A percentile compares a stretch with the other conserved stretches of the same genome.
These are phyloP conservation scores for Oreortyx pictus DNA, from an alignment of 2,797 vertebrate genomes.

Conservation along the genomic window DNA sequence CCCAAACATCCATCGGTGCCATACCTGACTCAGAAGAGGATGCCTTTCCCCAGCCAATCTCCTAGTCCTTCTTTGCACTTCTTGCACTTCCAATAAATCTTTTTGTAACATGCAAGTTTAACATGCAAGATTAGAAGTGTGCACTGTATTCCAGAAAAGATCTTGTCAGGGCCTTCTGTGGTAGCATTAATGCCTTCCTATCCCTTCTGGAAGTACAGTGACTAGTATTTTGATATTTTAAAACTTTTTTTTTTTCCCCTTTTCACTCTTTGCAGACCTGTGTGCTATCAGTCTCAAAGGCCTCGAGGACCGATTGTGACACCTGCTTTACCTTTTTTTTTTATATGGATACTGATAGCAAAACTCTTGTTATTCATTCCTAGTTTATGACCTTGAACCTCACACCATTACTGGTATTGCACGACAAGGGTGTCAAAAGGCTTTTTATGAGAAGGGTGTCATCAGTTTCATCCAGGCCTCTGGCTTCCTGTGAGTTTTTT, in stretches of 20 bases:
- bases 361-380: not conserved
- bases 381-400: constrained; percentile 7
- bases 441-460: constrained; percentile 9
- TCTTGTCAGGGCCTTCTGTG: not conserved
- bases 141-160: not conserved
- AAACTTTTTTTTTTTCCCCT: not conserved
- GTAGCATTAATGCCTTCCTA: not conserved
- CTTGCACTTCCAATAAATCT: not conserved
- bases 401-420: not conserved
- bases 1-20: not conserved
- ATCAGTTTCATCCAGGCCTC: not conserved
- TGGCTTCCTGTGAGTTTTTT: not conserved
- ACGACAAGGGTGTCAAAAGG: not conserved
- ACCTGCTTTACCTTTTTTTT: not conserved
- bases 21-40: accelerated
- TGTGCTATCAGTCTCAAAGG: not conserved
- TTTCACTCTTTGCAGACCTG: not conserved
- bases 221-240: not conserved
- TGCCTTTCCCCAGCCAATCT: not conserved
- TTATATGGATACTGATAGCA: not conserved
- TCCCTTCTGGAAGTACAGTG: not conserved
- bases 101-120: not conserved
- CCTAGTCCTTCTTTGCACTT: not conserved
- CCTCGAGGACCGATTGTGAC: not conserved
- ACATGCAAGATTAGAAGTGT: not conserved